Percentiles rank a stretch among this genome's conserved stretches.
phyloP scores from a whole-genome alignment of 1,140 invertebrate species.

The Psix sp. region DNA sequence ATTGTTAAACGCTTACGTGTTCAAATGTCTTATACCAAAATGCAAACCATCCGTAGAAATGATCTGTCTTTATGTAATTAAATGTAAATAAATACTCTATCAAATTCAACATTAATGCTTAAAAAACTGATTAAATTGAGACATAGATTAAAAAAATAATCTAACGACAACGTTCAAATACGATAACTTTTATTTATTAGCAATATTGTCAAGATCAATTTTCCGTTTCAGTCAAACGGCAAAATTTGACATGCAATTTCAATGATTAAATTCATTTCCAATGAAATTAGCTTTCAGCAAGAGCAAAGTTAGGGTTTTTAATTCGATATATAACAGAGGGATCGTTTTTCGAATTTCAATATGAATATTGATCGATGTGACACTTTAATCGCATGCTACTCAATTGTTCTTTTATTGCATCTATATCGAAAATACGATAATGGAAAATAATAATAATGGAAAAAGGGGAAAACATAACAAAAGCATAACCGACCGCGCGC shows the following conservation, averaged over 20 bases:
- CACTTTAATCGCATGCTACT: slow-evolving; percentile 20
- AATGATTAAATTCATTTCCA: too few relatives aligned
- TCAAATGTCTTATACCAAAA: slow-evolving; percentile 35
- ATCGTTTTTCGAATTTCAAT: slow-evolving; percentile 1
- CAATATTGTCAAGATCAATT: too few relatives aligned
- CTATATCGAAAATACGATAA: slow-evolving; percentile 26
- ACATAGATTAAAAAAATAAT: slow-evolving; percentile 27
- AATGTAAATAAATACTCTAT: slow-evolving; percentile 46
- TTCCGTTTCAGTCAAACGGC: too few relatives aligned
- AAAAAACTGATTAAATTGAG: slow-evolving; percentile 31
- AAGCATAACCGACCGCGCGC: background rate
- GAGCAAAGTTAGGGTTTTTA: too few relatives aligned
- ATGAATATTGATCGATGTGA: slow-evolving; percentile 27
- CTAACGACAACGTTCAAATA: too few relatives aligned
- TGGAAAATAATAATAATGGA: slow-evolving; percentile 10
- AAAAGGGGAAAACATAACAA: background rate
- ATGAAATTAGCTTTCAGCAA: too few relatives aligned
- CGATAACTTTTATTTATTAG: too few relatives aligned
- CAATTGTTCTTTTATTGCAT: slow-evolving; percentile 8
- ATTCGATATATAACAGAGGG: too few relatives aligned
- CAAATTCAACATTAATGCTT: slow-evolving; percentile 56
- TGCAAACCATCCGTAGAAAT: slow-evolving; percentile 49
- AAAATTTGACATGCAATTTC: too few relatives aligned
- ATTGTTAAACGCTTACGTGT: slow-evolving; percentile 49
- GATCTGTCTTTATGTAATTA: slow-evolving; percentile 58